phyloP scores from a whole-genome alignment of 2,113 vertebrate genomes.

The Polypterus bichir region DNA sequence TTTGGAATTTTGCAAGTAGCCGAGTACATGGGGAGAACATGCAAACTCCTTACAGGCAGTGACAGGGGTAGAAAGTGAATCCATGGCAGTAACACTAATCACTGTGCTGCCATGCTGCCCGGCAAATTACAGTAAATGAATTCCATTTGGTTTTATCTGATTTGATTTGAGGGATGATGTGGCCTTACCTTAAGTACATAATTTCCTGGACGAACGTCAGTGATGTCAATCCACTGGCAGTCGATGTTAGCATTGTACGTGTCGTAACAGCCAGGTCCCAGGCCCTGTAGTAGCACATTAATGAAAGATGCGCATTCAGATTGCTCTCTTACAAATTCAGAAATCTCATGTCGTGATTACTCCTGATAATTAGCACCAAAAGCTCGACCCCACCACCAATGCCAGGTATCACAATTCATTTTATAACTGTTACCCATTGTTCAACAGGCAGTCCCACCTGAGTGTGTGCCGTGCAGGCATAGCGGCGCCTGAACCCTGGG shows the following conservation, averaged over 20 bases:
- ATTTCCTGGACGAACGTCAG: constrained; percentile 53
- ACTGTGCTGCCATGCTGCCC: too few species aligned
- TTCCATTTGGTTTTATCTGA: too few species aligned
- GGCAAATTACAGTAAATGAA: too few species aligned
- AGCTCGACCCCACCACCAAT: too few species aligned
- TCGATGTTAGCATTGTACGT: constrained; percentile 65
- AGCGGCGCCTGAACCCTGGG: constrained; percentile 43
- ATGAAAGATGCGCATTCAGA: too few species aligned
- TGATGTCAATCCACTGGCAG: constrained; percentile 69
- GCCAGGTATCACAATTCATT: too few species aligned
- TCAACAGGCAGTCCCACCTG: constrained; percentile 37
- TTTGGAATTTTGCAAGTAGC: too few species aligned
- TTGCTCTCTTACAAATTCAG: too few species aligned
- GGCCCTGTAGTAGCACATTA: constrained; percentile 33
- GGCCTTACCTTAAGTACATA: constrained; percentile 51
- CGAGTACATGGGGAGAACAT: not conserved
- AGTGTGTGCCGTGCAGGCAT: constrained; percentile 63
- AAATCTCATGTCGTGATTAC: too few species aligned
- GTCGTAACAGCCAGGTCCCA: constrained; percentile 62
- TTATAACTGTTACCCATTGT: too few species aligned
- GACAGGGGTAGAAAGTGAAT: not conserved
- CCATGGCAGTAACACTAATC: not conserved
- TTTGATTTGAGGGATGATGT: not conserved
- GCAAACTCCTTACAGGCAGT: not conserved
- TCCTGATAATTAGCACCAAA: too few species aligned